Evolutionary conservation across 2,888 invertebrate genomes (phyloP).

Genomic region (Lepidochitona cinerea): DNA sequence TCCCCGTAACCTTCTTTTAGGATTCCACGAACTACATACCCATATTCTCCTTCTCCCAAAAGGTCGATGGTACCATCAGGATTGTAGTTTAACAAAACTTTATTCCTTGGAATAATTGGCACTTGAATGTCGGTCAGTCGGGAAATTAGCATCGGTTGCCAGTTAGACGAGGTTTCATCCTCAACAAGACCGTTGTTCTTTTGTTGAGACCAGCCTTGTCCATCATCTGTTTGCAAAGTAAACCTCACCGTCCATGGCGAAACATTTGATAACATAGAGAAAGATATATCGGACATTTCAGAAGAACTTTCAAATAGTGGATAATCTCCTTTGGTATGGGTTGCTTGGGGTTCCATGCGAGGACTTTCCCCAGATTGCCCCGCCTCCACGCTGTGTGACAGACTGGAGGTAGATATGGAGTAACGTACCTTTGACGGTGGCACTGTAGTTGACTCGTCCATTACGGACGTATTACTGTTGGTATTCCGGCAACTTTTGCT

Average conservation of each 20-base stretch:
- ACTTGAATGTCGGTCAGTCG: neutral
- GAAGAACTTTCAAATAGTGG: neutral
- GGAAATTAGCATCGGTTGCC: neutral
- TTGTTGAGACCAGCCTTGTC: neutral
- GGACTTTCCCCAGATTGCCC: neutral
- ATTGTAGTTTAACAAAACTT: neutral
- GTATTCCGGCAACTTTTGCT: neutral
- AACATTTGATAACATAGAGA: neutral
- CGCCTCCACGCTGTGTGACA: neutral
- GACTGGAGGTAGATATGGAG: neutral
- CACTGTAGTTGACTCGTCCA: neutral
- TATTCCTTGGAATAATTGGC: neutral
- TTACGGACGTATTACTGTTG: neutral
- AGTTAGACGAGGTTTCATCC: neutral
- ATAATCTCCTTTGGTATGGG: neutral
- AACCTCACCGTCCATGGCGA: neutral
- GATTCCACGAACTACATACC: neutral
- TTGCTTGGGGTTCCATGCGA: neutral
- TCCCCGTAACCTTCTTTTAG: neutral
- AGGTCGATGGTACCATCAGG: neutral
- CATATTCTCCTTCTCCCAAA: neutral
- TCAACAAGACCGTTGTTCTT: neutral
- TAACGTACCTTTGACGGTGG: neutral
- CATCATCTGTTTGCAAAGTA: neutral
- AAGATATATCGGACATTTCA: neutral